Evolutionary conservation across 2,888 invertebrate species (phyloP).

Genomic region (Diogma glabrata): DNA sequence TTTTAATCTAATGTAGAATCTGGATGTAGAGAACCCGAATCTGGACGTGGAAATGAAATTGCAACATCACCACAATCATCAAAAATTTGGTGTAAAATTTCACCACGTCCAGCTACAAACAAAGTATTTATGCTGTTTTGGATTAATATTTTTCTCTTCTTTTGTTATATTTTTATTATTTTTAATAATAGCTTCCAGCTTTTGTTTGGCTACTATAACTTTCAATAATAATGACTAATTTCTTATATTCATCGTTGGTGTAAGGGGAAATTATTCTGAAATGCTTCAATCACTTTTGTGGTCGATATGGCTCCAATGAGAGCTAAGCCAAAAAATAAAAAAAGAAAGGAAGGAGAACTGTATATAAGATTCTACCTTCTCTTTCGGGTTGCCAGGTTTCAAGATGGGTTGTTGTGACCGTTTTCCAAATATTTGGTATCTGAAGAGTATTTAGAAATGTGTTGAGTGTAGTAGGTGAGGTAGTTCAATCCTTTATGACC

Average conservation of each 20-base stretch:
- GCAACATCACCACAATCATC: conserved; percentile 92
- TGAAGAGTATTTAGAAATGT: no score
- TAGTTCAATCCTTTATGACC: no score
- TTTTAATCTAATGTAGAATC: conserved; percentile 65
- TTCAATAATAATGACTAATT: conserved; percentile 89
- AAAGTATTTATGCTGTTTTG: conserved; percentile 89
- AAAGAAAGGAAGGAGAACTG: no score
- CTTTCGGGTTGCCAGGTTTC: no score
- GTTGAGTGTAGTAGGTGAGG: no score
- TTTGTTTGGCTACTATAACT: conserved; percentile 76
- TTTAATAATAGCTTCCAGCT: conserved; percentile 74
- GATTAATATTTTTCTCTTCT: conserved; percentile 75
- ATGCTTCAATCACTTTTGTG: no score
- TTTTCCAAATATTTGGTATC: no score
- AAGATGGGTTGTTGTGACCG: no score
- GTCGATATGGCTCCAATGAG: no score
- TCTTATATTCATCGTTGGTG: conserved; percentile 77
- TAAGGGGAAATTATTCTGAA: conserved; percentile 90
- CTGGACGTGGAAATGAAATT: conserved; percentile 88
- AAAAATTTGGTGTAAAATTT: conserved; percentile 78
- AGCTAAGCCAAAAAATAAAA: no score
- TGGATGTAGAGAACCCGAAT: no score
- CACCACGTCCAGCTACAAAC: conserved; percentile 85
- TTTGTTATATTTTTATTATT: conserved; percentile 88
- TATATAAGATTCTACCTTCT: no score